phyloP scores from a whole-genome alignment of 2,888 invertebrate species.

The Zaprionus obscuricornis region DNA sequence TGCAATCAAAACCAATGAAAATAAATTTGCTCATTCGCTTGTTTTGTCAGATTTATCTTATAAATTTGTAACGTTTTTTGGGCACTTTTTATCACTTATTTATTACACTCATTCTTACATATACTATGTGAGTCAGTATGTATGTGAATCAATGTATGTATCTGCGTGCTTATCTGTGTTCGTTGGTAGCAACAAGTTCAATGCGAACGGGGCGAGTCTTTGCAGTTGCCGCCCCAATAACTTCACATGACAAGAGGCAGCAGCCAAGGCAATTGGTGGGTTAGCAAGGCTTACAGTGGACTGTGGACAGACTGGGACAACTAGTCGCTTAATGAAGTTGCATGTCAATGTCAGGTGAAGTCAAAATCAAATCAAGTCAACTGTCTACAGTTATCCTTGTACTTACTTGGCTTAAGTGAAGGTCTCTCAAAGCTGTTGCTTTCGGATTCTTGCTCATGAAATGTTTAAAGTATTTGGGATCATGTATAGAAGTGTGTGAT shows the following conservation, averaged over 20 bases:
- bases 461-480: not conserved
- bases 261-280: not conserved
- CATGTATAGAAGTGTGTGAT: slow-evolving; percentile 14
- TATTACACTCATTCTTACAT: slow-evolving; percentile 42
- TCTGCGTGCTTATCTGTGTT: slow-evolving; percentile 24
- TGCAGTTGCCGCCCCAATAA: slow-evolving; percentile 75
- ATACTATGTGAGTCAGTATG: not conserved
- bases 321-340: slow-evolving; percentile 64
- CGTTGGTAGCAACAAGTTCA: slow-evolving; percentile 69
- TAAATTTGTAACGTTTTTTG: slow-evolving; percentile 66
- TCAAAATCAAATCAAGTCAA: slow-evolving; percentile 47
- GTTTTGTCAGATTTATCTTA: slow-evolving; percentile 60
- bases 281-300: slow-evolving; percentile 5
- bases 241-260: slow-evolving; percentile 37
- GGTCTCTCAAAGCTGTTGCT: slow-evolving; percentile 58
- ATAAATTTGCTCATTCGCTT: slow-evolving; percentile 69
- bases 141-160: slow-evolving; percentile 4
- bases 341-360: slow-evolving; percentile 71
- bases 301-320: not conserved
- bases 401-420: slow-evolving; percentile 69
- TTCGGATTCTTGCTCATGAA: not conserved
- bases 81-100: slow-evolving; percentile 53
- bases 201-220: slow-evolving; percentile 66
- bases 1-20: slow-evolving; percentile 71
- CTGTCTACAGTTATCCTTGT: slow-evolving; percentile 69